Conservation (phyloP, 2,888 invertebrate genomes). For the Tetranychus truncatus region DNA sequence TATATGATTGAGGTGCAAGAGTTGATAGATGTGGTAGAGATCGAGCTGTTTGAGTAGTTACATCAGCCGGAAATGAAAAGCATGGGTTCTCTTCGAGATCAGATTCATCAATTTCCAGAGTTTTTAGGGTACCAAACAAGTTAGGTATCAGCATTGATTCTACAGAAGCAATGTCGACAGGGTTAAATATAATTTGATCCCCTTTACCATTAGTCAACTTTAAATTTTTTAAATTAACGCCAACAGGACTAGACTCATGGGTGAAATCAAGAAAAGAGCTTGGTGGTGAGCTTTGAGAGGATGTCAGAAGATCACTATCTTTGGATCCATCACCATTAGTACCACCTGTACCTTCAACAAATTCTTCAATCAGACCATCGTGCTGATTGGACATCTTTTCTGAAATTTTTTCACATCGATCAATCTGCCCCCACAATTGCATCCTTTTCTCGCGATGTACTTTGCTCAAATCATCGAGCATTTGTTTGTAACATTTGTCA, state of each 20-base stretch:
- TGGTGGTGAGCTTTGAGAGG: not conserved
- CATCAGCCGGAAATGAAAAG: not conserved
- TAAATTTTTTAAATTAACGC: not conserved
- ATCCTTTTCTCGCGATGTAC: not conserved
- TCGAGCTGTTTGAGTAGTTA: not conserved
- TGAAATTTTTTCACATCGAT: not conserved
- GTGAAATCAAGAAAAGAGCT: not conserved
- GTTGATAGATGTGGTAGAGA: not conserved
- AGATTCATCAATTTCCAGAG: not conserved
- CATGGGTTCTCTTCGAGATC: not conserved
- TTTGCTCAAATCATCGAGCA: not conserved
- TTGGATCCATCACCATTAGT: not conserved
- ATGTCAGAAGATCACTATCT: not conserved
- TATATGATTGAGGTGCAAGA: not conserved
- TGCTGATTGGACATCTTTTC: not conserved
- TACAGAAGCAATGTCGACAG: not conserved
- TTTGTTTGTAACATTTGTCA: constrained; percentile 8
- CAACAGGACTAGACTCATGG: not conserved
- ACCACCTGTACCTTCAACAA: not conserved
- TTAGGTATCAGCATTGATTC: not conserved
- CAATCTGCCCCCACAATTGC: not conserved
- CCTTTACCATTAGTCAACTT: not conserved
- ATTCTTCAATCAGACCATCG: not conserved
- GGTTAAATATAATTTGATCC: not conserved
- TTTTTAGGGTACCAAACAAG: not conserved